Percentiles rank a stretch among this genome's conserved stretches.
Conservation (phyloP, 2,888 invertebrate species). For the Mechanitis messenoides region DNA sequence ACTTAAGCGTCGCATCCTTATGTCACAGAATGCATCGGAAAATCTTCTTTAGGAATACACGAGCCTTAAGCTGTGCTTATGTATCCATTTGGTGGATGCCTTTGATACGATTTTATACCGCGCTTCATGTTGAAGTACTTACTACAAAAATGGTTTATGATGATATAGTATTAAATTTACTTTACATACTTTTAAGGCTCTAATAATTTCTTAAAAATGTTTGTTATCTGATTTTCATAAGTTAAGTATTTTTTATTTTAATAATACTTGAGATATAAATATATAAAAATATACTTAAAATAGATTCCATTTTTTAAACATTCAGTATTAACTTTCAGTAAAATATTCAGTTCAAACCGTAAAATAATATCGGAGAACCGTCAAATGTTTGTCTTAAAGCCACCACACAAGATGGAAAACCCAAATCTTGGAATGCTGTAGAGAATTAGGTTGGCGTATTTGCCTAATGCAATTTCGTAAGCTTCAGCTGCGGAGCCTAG, state of each 20-base stretch:
- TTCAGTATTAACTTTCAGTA: too few species aligned
- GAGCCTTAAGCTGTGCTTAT: conserved; percentile 51
- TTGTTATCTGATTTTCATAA: too few species aligned
- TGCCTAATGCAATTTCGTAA: conserved; percentile 30
- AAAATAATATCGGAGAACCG: conserved; percentile 18
- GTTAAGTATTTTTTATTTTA: too few species aligned
- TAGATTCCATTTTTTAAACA: too few species aligned
- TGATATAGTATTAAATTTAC: too few species aligned
- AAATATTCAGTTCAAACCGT: conserved; percentile 10
- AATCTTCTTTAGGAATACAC: conserved; percentile 38
- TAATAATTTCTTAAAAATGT: too few species aligned
- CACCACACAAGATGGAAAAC: conserved; percentile 19
- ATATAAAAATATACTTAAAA: too few species aligned
- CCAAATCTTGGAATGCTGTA: conserved; percentile 18
- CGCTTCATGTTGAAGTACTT: too few species aligned
- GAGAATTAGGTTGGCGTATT: conserved; percentile 28
- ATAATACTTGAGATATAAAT: too few species aligned
- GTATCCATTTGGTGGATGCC: conserved; percentile 47
- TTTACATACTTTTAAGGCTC: too few species aligned
- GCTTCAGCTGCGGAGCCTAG: conserved; percentile 17
- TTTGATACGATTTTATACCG: conserved; percentile 16
- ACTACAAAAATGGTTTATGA: too few species aligned
- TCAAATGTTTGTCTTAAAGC: conserved; percentile 17
- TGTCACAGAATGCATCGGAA: conserved; percentile 51
- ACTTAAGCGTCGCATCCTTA: conserved; percentile 53